A percentile compares a stretch with the other conserved stretches of the same genome.
Conservation (phyloP, 2,797 vertebrate species). For the Cirrhinus mrigala region DNA sequence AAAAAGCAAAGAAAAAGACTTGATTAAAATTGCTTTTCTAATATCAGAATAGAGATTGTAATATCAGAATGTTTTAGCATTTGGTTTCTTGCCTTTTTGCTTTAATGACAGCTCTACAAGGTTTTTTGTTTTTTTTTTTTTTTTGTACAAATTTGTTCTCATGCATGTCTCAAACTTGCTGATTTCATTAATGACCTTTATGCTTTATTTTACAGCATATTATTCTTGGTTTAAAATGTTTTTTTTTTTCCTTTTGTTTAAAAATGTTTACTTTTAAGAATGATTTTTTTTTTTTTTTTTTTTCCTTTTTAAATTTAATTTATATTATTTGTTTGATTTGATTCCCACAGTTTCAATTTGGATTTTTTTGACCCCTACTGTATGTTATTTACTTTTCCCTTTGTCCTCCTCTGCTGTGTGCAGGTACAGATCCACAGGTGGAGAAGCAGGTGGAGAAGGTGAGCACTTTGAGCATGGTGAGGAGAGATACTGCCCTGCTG, state of each 20-base stretch:
- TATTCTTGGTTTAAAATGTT: background rate
- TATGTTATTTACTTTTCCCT: background rate
- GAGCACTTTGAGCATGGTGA: constrained; percentile 82
- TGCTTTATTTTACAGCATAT: background rate
- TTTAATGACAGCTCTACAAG: background rate
- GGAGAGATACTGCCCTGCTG: constrained; percentile 83
- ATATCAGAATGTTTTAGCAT: background rate
- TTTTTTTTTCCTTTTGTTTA: background rate
- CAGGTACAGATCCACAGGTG: constrained; percentile 73
- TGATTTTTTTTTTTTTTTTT: background rate
- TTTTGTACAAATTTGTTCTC: background rate
- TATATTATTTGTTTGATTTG: background rate
- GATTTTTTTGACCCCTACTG: background rate
- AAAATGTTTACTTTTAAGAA: background rate
- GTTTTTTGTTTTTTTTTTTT: background rate
- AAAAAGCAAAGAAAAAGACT: too few species aligned
- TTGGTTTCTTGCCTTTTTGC: background rate
- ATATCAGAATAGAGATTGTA: background rate
- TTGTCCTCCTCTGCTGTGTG: background rate
- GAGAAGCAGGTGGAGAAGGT: constrained; percentile 83
- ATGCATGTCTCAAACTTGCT: background rate
- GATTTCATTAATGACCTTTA: background rate
- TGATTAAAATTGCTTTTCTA: too few species aligned
- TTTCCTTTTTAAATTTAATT: background rate
- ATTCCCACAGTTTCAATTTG: background rate